Evolutionary conservation across 1,140 invertebrate genomes (phyloP).

Genomic region (Bombus terrestris): DNA sequence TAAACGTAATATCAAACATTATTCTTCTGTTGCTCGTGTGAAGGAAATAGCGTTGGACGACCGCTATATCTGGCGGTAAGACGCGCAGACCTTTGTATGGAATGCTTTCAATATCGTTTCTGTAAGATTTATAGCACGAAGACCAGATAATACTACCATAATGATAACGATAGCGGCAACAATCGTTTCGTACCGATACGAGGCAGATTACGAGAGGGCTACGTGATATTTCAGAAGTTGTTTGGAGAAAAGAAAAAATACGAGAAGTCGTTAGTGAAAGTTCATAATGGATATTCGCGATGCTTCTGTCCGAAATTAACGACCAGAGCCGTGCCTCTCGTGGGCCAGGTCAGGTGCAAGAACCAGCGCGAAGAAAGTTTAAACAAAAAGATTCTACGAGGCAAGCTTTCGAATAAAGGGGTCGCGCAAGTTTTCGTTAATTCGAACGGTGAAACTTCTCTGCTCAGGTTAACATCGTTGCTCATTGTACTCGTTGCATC

Average conservation of each 20-base stretch:
- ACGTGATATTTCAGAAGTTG: conserved; percentile 2
- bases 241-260: background rate
- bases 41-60: no score
- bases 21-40: no score
- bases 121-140: background rate
- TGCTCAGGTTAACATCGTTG: background rate
- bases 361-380: conserved; percentile 25
- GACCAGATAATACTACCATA: background rate
- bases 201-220: background rate
- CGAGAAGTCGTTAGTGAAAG: conserved; percentile 21
- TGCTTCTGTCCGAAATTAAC: conserved; percentile 27
- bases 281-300: conserved; percentile 29
- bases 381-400: conserved; percentile 25
- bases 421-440: conserved; percentile 32
- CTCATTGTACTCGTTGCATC: background rate
- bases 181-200: background rate
- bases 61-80: no score
- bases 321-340: background rate
- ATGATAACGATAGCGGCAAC: conserved; percentile 20
- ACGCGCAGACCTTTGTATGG: no score
- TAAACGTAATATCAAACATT: no score
- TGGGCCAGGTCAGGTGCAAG: conserved; percentile 36
- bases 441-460: background rate
- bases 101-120: background rate
- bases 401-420: background rate